Evolutionary conservation across 2,888 invertebrate genomes (phyloP).

Genomic region (Phyllotreta striolata): DNA sequence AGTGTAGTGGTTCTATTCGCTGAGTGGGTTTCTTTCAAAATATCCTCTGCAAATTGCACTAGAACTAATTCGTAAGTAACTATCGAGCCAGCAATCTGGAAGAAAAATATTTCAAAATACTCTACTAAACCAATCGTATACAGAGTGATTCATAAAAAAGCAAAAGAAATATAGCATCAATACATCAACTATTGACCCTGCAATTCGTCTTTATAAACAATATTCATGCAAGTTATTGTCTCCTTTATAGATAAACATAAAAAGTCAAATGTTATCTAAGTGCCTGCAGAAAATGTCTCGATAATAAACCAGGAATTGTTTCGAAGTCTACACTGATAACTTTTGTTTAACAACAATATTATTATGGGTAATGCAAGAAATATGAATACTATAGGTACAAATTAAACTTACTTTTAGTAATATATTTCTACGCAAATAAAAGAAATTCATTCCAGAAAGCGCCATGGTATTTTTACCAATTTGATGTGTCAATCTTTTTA

Average conservation of each 20-base stretch:
- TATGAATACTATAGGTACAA: conserved; percentile 41
- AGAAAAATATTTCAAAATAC: conserved; percentile 17
- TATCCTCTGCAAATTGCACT: conserved; percentile 50
- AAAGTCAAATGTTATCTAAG: neutral
- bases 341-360: conserved; percentile 13
- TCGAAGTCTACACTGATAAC: neutral
- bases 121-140: no score
- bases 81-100: conserved; percentile 55
- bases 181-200: no score
- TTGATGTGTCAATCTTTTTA: conserved; percentile 44
- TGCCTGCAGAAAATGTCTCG: neutral
- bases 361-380: neutral
- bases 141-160: no score
- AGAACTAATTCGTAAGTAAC: conserved; percentile 55
- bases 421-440: conserved; percentile 54
- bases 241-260: no score
- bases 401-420: conserved; percentile 56
- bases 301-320: neutral
- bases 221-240: no score
- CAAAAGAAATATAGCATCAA: no score
- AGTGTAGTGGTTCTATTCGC: conserved; percentile 14
- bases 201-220: neutral
- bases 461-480: conserved; percentile 45
- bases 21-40: conserved; percentile 14
- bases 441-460: conserved; percentile 54